Conservation (phyloP, 2,888 invertebrate species). For the Lasioglossum villosulum region DNA sequence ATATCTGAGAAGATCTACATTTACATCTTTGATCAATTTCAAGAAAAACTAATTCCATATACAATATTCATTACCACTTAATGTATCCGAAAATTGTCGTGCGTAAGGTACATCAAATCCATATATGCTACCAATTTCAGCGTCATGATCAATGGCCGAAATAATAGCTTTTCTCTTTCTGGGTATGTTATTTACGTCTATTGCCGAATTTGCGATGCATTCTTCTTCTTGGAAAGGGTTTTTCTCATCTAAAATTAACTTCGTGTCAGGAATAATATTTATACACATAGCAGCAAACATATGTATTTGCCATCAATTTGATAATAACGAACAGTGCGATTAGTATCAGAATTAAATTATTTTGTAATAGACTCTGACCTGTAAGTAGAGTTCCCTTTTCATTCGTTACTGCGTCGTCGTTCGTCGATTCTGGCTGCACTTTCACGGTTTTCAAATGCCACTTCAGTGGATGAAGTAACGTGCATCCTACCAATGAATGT, state of each 20-base stretch:
- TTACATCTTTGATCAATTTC: neutral
- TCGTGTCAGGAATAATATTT: neutral
- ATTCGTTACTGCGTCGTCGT: neutral
- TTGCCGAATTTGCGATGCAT: slow-evolving; percentile 11
- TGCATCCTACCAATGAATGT: slow-evolving; percentile 87
- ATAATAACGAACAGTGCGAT: neutral
- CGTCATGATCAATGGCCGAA: slow-evolving; percentile 80
- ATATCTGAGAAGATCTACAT: neutral
- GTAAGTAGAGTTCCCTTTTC: slow-evolving; percentile 21
- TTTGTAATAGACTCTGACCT: neutral
- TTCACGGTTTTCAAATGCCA: slow-evolving; percentile 86
- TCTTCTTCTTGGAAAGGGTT: slow-evolving; percentile 41
- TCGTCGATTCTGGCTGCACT: neutral
- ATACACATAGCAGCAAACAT: neutral
- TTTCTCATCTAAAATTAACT: slow-evolving; percentile 40
- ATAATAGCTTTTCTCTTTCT: slow-evolving; percentile 68
- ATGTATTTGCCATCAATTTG: neutral
- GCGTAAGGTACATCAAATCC: slow-evolving; percentile 84
- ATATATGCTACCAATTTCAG: slow-evolving; percentile 83
- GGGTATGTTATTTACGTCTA: slow-evolving; percentile 7
- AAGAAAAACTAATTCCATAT: neutral
- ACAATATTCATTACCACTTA: slow-evolving; percentile 34
- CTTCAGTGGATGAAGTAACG: slow-evolving; percentile 88
- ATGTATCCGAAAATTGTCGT: slow-evolving; percentile 73
- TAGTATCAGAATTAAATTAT: neutral